Base-by-base conservation (phyloP, 2,888 invertebrate species). In the Tipula helvola region DNA sequence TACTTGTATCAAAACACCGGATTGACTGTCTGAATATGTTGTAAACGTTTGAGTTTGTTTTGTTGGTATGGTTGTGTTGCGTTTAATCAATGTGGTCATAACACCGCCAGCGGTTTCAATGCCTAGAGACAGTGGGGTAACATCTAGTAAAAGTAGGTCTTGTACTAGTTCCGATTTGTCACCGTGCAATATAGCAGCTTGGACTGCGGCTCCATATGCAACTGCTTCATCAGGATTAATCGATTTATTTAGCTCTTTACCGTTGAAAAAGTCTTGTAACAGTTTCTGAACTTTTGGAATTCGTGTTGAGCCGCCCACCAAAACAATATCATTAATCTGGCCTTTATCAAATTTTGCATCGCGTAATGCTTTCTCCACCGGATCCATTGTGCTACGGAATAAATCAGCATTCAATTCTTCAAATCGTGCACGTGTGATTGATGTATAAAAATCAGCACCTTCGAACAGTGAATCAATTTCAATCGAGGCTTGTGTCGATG, bases 181-280 rank as follows among this genome's bases (percentile, higher is more conserved):
- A 0, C 95, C 95, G 89, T 93, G 94, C 83, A 96, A 90, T 88
- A 95, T 95, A 3, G 95, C 95, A 0, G 95, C 95, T 89, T 96
- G 95, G 0, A 95, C 93, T 0, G 95, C 95, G 0, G 95, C 96
- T n/a, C 95, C 95, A 89, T 95, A 96, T 0, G 96, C 96, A 2
- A 96, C 96, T 0, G 96, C 96, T 90, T 96, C 96, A 89, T 96
- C 96, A 0, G 96, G 96, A 89, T 96, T 96, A 89, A 96, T 96
- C 83, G 95, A 95, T 83, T 95, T 91, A 90, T 96, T 96, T n/a
- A 96, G 91, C 83, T 93, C 92, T 91, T 95, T 96, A 8, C 93
- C 95, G 88, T 93, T 94, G 93, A 96, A 96, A 92, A 94, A 96
- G 90, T 95, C 95, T 90, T 95, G 94, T 41, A 96, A 92, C 88